phyloP scores from a whole-genome alignment of 2,797 vertebrate genomes.

The Urocyon cinereoargenteus region DNA sequence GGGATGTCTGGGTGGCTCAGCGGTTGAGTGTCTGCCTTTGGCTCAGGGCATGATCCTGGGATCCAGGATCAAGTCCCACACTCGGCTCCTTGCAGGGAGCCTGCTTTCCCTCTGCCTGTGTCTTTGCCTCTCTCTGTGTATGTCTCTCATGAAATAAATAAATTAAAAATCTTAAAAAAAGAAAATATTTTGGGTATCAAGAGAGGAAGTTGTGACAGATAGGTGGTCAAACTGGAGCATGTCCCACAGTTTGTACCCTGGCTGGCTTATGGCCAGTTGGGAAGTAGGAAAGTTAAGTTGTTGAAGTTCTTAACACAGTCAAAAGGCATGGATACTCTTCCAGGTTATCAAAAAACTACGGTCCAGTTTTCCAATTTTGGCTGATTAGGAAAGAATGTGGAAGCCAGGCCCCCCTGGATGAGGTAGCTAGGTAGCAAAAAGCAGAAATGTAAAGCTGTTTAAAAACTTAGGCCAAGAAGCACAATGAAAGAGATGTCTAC shows the following conservation, averaged over 20 bases:
- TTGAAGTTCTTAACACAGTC: not conserved
- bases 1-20: too few relatives aligned
- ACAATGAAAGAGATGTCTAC: not conserved
- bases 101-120: too few relatives aligned
- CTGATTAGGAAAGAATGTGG: not conserved
- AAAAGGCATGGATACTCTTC: not conserved
- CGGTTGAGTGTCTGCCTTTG: too few relatives aligned
- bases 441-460: not conserved
- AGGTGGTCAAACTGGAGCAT: not conserved
- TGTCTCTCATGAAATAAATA: too few relatives aligned
- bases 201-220: not conserved
- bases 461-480: not conserved
- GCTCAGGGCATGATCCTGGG: too few relatives aligned
- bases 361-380: not conserved
- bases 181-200: slow-evolving; percentile 10
- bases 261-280: not conserved
- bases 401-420: not conserved
- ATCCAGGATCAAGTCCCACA: too few relatives aligned
- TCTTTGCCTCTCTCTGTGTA: too few relatives aligned
- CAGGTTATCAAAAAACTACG: not conserved
- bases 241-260: not conserved
- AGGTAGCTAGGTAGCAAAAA: not conserved
- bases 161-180: too few relatives aligned
- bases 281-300: not conserved
- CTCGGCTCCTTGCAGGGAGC: too few relatives aligned